Percentiles rank a stretch among this genome's conserved stretches.
Conservation (phyloP, 2,888 invertebrate genomes). For the Lasioglossum malachurum region DNA sequence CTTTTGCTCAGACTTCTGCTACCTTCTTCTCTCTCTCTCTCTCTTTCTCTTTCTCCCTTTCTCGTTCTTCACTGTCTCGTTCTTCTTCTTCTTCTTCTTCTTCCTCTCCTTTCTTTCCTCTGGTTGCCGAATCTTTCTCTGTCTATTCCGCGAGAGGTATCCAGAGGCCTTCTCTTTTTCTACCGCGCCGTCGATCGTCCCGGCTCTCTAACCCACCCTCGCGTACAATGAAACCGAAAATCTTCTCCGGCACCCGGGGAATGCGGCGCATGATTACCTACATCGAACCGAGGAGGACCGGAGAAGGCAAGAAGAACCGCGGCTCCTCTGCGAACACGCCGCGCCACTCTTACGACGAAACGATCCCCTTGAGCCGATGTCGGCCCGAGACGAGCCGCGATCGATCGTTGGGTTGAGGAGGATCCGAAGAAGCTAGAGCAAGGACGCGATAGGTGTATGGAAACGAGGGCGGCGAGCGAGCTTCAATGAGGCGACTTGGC, state of each 20-base stretch:
- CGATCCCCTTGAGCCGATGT: constrained; percentile 25
- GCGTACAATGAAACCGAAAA: constrained; percentile 77
- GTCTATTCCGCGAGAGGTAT: neutral
- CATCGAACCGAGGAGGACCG: constrained; percentile 68
- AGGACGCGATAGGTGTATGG: neutral
- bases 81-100: neutral
- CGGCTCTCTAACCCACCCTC: constrained; percentile 60
- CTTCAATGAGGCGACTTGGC: neutral
- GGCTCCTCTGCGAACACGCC: constrained; percentile 4
- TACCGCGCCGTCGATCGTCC: constrained; percentile 29
- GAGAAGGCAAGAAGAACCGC: constrained; percentile 58
- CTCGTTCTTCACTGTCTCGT: neutral
- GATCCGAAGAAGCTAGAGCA: neutral
- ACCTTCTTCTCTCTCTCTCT: neutral
- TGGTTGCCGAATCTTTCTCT: neutral
- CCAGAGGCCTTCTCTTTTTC: constrained; percentile 17
- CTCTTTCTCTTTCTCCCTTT: neutral
- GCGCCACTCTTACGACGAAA: constrained; percentile 35
- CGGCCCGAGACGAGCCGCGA: neutral
- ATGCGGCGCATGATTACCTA: constrained; percentile 80
- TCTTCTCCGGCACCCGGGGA: constrained; percentile 75
- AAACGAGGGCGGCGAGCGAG: neutral
- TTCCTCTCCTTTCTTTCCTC: neutral
- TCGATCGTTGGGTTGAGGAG: neutral
- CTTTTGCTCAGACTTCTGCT: constrained; percentile 51